Evolutionary conservation across 1,140 invertebrate species (phyloP).

Genomic region (Drusus annulatus): DNA sequence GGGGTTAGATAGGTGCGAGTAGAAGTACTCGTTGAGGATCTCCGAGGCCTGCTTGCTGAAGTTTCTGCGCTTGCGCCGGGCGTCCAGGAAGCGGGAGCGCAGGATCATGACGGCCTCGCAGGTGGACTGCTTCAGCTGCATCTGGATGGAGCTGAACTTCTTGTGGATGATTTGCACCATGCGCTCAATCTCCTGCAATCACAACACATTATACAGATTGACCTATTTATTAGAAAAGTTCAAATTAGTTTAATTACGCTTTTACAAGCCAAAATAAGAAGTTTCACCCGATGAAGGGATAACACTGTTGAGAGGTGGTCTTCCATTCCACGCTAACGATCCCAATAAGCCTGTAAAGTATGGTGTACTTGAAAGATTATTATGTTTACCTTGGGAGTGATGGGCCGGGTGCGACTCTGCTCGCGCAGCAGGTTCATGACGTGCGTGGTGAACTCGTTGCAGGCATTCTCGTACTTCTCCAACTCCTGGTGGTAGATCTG

Average conservation of each 20-base stretch:
- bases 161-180: constrained; percentile 99
- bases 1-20: constrained; percentile 99
- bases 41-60: constrained; percentile 99
- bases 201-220: too few relatives aligned
- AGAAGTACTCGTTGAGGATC: constrained; percentile 99
- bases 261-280: too few relatives aligned
- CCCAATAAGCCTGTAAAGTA: too few relatives aligned
- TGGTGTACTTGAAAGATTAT: too few relatives aligned
- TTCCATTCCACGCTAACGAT: too few relatives aligned
- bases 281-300: too few relatives aligned
- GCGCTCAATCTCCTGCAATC: constrained; percentile 93
- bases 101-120: constrained; percentile 99
- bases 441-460: constrained; percentile 99
- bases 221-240: too few relatives aligned
- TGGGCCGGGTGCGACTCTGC: constrained; percentile 96
- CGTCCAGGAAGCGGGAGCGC: constrained; percentile 93
- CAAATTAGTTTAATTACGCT: too few relatives aligned
- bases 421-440: constrained; percentile 98
- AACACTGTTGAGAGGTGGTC: too few relatives aligned
- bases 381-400: constrained; percentile 81
- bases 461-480: constrained; percentile 99
- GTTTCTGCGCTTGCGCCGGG: constrained; percentile 98
- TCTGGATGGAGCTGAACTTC: constrained; percentile 99
- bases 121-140: constrained; percentile 99
- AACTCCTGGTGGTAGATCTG: constrained; percentile 99